Conservation (phyloP, 1,140 invertebrate species). For the Panulirus ornatus region DNA sequence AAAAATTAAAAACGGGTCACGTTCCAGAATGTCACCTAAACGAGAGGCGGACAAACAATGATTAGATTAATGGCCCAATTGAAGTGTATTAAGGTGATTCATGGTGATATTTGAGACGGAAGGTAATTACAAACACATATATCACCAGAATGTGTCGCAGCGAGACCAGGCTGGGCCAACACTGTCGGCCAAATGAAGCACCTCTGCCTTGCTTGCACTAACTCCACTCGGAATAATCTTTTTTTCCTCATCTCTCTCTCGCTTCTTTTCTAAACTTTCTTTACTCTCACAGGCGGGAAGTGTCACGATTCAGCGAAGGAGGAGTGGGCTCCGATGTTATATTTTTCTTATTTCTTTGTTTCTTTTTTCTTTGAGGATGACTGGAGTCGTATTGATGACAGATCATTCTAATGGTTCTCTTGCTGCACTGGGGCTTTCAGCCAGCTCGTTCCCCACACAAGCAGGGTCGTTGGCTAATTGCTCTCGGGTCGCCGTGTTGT, state of each 20-base stretch:
- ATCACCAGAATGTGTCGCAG: not conserved
- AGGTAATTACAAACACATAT: slow-evolving; percentile 49
- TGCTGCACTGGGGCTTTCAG: not conserved
- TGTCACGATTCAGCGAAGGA: not conserved
- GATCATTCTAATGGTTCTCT: not conserved
- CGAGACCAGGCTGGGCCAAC: not conserved
- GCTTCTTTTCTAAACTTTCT: not conserved
- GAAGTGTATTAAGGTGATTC: slow-evolving; percentile 43
- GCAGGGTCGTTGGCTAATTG: not conserved
- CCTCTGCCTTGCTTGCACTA: not conserved
- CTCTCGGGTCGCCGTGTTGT: not conserved
- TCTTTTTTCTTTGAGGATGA: too few relatives aligned
- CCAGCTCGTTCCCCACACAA: not conserved
- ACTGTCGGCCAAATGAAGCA: not conserved
- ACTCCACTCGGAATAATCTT: not conserved
- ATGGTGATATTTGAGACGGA: slow-evolving; percentile 36
- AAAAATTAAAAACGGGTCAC: too few relatives aligned
- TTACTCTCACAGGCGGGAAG: not conserved
- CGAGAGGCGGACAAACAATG: slow-evolving; percentile 30
- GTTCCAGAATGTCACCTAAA: not conserved
- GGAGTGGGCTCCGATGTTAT: too few relatives aligned
- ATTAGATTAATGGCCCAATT: slow-evolving; percentile 17
- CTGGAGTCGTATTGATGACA: too few relatives aligned
- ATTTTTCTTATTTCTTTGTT: too few relatives aligned
- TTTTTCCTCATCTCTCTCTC: not conserved